Evolutionary conservation across 2,888 invertebrate genomes (phyloP).

Genomic region (Nineta flava): DNA sequence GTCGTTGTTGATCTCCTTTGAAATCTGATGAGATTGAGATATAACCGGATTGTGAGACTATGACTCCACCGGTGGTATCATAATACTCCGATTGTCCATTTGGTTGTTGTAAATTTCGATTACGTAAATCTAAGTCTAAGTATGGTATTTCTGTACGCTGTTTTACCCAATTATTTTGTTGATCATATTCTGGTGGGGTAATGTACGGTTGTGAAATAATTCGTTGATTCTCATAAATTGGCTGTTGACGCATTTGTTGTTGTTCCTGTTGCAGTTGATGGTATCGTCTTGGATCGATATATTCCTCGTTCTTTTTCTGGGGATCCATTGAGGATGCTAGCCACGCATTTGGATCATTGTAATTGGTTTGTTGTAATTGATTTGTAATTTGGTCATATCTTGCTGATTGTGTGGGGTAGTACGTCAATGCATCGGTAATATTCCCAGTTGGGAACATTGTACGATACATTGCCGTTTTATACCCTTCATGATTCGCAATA

Average conservation of each 20-base stretch:
- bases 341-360: slow-evolving; percentile 42
- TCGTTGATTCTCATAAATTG: slow-evolving; percentile 14
- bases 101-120: slow-evolving; percentile 30
- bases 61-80: slow-evolving; percentile 40
- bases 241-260: slow-evolving; percentile 15
- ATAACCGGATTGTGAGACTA: slow-evolving; percentile 64
- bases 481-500: slow-evolving; percentile 43
- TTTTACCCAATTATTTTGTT: slow-evolving; percentile 23
- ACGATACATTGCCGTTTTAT: slow-evolving; percentile 46
- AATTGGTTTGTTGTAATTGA: slow-evolving; percentile 34
- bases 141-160: slow-evolving; percentile 25
- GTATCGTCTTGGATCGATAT: slow-evolving; percentile 19
- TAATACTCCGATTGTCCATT: slow-evolving; percentile 22
- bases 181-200: slow-evolving; percentile 19
- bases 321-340: slow-evolving; percentile 30
- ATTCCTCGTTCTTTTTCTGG: slow-evolving; percentile 23
- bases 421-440: slow-evolving; percentile 65
- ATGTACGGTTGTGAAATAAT: slow-evolving; percentile 2
- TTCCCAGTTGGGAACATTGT: slow-evolving; percentile 54
- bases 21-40: slow-evolving; percentile 56
- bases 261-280: slow-evolving; percentile 16
- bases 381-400: slow-evolving; percentile 38
- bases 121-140: slow-evolving; percentile 30
- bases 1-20: slow-evolving; percentile 31
- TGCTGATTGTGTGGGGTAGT: slow-evolving; percentile 54